phyloP scores from a whole-genome alignment of 2,797 vertebrate genomes.

The Acanthiza pusilla region DNA sequence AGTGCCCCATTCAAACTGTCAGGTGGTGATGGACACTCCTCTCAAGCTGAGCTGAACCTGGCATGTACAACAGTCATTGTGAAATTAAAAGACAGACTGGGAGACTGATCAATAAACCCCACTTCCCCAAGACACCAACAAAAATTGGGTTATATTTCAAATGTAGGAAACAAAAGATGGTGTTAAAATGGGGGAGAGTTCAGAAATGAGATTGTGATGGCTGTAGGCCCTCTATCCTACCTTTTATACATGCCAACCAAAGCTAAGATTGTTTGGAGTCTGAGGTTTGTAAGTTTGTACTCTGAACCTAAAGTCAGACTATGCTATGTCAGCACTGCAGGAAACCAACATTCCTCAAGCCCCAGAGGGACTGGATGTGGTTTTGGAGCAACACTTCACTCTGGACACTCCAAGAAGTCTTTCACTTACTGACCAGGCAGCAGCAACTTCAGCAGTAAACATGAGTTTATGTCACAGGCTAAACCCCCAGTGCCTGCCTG shows the following conservation, averaged over 20 bases:
- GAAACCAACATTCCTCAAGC: conserved; percentile 34
- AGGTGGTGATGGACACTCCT: background rate
- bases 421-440: background rate
- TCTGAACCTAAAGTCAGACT: background rate
- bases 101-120: background rate
- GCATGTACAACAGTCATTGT: background rate
- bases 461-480: background rate
- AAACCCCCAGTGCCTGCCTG: background rate
- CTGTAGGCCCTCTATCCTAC: background rate
- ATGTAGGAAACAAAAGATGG: background rate
- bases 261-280: background rate
- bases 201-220: background rate
- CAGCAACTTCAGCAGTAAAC: conserved; percentile 15
- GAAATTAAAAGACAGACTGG: background rate
- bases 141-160: background rate
- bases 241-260: background rate
- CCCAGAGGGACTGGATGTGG: background rate
- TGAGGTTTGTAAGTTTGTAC: background rate
- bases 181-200: background rate
- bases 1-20: background rate
- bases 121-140: background rate
- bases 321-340: background rate
- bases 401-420: background rate
- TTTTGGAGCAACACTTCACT: background rate
- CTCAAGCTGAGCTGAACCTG: background rate